These are phyloP conservation scores for Drosophila pseudotakahashii DNA, from an alignment of 2,888 invertebrate species.

Conservation along the genomic window DNA sequence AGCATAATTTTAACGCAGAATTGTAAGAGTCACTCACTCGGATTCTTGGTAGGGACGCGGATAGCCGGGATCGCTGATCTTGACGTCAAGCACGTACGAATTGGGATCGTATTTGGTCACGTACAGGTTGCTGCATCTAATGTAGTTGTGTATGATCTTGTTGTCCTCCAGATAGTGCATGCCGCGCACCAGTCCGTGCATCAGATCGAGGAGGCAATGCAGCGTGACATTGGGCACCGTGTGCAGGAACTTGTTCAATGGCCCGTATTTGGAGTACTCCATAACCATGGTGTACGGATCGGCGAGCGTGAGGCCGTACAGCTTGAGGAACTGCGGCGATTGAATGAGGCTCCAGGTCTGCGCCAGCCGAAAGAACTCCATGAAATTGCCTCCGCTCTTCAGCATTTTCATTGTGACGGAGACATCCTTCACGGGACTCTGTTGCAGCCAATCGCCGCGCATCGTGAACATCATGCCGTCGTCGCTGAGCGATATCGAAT, in stretches of 20 bases:
- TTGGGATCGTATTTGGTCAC: conserved; percentile 90
- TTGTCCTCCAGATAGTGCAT: conserved; percentile 94
- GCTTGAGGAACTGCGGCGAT: conserved; percentile 90
- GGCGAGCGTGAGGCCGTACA: conserved; percentile 91
- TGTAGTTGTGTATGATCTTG: conserved; percentile 92
- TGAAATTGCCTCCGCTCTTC: conserved; percentile 87
- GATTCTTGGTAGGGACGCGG: conserved; percentile 85
- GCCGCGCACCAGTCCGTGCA: conserved; percentile 92
- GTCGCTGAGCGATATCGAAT: conserved; percentile 87
- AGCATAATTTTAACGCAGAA: no score
- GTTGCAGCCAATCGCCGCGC: conserved; percentile 91
- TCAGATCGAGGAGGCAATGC: conserved; percentile 92
- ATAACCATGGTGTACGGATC: conserved; percentile 92
- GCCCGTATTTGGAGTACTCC: conserved; percentile 92
- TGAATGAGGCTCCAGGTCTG: conserved; percentile 92
- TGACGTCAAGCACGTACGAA: conserved; percentile 88
- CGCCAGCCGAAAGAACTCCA: conserved; percentile 91
- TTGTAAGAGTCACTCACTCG: conserved; percentile 51
- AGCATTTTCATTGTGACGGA: conserved; percentile 92
- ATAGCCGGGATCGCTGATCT: conserved; percentile 93
- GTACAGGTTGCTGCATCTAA: conserved; percentile 92
- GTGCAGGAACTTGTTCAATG: conserved; percentile 87
- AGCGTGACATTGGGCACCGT: conserved; percentile 86
- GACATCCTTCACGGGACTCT: conserved; percentile 89
- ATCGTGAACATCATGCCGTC: conserved; percentile 88